Evolutionary conservation across 2,888 invertebrate species (phyloP), one percentile per base, ranked within the genome.

Genomic region (Nomada flava): DNA sequence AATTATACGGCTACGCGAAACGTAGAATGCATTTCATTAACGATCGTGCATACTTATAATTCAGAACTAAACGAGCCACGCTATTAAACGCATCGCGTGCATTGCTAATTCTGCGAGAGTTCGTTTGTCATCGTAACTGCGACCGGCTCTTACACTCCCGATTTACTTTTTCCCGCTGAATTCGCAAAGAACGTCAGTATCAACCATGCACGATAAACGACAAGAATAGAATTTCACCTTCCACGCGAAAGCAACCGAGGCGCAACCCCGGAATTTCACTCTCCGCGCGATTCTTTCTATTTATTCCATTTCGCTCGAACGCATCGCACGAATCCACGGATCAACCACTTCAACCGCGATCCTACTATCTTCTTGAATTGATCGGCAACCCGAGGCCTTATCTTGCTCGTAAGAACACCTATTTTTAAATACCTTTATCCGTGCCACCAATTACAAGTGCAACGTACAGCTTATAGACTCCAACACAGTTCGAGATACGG

Each of bases 231-330:
- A 67, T 75, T 53, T 71, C 71, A 75, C 59, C 62, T 75, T 55
- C 23, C 26, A 68, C 36, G 65, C 36, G 11, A 5, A 18, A 44
- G 42, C 36, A 42, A 53, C 26, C 23, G 1, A 18, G 9, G 29
- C 20, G 44, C 65, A n/a, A 44, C 20, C 10, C 42, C 1, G 36
- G 20, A 75, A 63, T 75, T 75, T 75, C 67, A 63, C 71, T 62
- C 26, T 23, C 5, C 36, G 15, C 60, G 42, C 23, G n/a, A 52
- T 18, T 36, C 36, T 44, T 36, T 36, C 36, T 42, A 18, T 36
- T 23, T 57, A 78, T 52, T 72, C 57, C 11, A 50, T 62, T 60
- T 63, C n/a, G 5, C n/a, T 9, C 20, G 42, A 11, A 36, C 26
- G 23, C 44, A n/a, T 15, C 9, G 3, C n/a, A 9, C n/a, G 29